Percentiles rank a stretch among this genome's conserved stretches.
Conservation (phyloP, 2,797 vertebrate species). For the Pseudochirops cupreus region DNA sequence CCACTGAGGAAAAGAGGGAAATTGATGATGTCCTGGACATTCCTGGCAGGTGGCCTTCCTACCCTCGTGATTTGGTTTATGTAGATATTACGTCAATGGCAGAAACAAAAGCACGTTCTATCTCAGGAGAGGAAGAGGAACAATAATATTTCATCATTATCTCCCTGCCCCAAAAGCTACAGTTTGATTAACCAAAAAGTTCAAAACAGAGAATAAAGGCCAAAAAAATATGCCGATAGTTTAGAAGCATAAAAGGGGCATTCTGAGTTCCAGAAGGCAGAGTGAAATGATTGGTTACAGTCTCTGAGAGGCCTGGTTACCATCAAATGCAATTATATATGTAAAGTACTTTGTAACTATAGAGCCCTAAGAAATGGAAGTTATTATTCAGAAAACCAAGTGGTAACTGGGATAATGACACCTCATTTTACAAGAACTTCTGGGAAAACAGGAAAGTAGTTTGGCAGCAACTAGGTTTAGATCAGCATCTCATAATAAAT, state of each 20-base stretch:
- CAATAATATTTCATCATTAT: background rate
- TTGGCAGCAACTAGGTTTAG: background rate
- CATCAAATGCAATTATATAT: background rate
- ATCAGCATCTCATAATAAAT: background rate
- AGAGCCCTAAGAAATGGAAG: background rate
- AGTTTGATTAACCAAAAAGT: background rate
- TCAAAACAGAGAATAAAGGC: constrained; percentile 37
- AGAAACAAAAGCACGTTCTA: background rate
- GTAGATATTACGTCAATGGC: fast-evolving
- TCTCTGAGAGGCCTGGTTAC: background rate
- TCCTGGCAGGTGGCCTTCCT: too few relatives aligned
- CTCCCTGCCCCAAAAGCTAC: constrained; percentile 7
- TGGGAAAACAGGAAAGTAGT: background rate
- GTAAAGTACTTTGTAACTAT: background rate
- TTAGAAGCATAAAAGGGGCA: background rate
- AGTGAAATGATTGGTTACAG: background rate
- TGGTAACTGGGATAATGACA: background rate
- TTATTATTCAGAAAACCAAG: background rate
- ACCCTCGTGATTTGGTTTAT: background rate
- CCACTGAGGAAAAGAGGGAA: background rate
- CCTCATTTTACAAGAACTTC: background rate
- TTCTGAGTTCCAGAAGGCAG: background rate
- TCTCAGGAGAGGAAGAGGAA: background rate
- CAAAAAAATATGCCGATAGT: background rate
- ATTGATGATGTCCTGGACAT: background rate